Evolutionary conservation across 2,888 invertebrate species (phyloP).

Genomic region (Torymus aiolomorphi): DNA sequence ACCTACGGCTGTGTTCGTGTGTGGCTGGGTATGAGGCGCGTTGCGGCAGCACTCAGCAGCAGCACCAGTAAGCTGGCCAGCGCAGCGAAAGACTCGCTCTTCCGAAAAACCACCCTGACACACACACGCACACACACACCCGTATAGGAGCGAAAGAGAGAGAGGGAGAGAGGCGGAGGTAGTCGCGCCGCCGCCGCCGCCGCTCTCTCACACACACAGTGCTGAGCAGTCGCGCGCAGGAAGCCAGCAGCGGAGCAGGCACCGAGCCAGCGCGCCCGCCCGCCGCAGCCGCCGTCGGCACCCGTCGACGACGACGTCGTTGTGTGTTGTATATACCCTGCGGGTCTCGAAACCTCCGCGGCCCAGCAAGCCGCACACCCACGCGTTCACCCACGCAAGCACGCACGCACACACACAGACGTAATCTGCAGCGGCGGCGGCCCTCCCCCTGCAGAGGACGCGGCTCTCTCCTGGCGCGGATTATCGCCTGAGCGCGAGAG

Average conservation of each 20-base stretch:
- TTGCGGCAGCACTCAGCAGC: too few relatives aligned
- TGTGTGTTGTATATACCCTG: too few relatives aligned
- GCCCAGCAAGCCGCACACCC: too few relatives aligned
- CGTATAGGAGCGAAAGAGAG: not conserved
- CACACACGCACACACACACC: not conserved
- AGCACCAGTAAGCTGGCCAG: too few relatives aligned
- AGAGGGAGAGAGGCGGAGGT: not conserved
- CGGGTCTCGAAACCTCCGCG: too few relatives aligned
- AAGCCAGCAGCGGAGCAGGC: not conserved
- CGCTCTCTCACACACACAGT: not conserved
- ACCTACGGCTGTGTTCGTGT: too few relatives aligned
- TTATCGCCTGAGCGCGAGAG: constrained; percentile 19
- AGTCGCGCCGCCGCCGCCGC: not conserved
- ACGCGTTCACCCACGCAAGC: not conserved
- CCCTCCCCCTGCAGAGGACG: not conserved
- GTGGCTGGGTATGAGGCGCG: too few relatives aligned
- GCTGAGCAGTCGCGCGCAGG: not conserved
- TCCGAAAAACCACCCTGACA: constrained; percentile 30
- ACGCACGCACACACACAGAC: constrained; percentile 13
- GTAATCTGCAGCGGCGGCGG: not conserved
- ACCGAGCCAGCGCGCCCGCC: too few relatives aligned
- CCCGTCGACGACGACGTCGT: not conserved
- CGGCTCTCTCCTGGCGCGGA: not conserved
- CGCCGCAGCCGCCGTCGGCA: not conserved
- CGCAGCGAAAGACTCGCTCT: not conserved